Percentiles rank a stretch among this genome's conserved stretches.
Conservation (phyloP, 2,797 vertebrate species). For the Ptychadena robeensis region DNA sequence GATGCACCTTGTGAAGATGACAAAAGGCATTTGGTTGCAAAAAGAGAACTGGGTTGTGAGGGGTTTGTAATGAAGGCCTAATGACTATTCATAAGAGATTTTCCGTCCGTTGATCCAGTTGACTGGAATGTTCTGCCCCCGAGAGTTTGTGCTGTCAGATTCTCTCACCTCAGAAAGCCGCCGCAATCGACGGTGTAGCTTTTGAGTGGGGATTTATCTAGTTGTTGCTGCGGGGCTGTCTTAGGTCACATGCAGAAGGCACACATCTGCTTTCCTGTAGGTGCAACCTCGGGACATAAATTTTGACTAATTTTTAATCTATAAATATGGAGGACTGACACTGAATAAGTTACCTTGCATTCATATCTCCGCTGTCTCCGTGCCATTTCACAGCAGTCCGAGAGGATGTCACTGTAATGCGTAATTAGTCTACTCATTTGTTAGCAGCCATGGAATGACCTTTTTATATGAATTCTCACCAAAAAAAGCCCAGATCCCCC, state of each 20-base stretch:
- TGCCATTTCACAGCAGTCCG: not conserved
- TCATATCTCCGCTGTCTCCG: slow-evolving; percentile 72
- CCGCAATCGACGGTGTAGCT: slow-evolving; percentile 89
- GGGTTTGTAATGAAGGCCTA: slow-evolving; percentile 98
- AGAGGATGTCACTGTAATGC: slow-evolving; percentile 34
- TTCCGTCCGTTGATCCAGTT: slow-evolving; percentile 96
- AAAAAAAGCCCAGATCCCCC: not conserved
- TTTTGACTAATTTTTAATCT: slow-evolving; percentile 86
- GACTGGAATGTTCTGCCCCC: slow-evolving; percentile 98
- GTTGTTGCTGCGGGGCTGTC: slow-evolving; percentile 84
- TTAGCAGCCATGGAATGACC: slow-evolving; percentile 42
- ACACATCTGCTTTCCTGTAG: slow-evolving; percentile 96
- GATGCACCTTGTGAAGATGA: slow-evolving; percentile 99
- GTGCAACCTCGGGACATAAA: slow-evolving; percentile 89
- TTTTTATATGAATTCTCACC: slow-evolving; percentile 31
- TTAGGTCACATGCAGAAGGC: slow-evolving; percentile 93
- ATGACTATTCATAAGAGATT: slow-evolving; percentile 99
- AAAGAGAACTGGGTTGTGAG: slow-evolving; percentile 91
- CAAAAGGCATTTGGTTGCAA: slow-evolving; percentile 95
- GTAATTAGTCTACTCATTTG: slow-evolving; percentile 47
- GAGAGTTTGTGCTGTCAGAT: slow-evolving; percentile 98
- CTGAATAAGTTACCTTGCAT: slow-evolving; percentile 83
- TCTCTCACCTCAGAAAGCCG: slow-evolving; percentile 97
- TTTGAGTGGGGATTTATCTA: slow-evolving; percentile 94
- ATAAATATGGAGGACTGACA: slow-evolving; percentile 81